Percentiles rank a stretch among this genome's conserved stretches.
Evolutionary conservation across 2,888 invertebrate genomes (phyloP).

Genomic region (Papilio protenor): DNA sequence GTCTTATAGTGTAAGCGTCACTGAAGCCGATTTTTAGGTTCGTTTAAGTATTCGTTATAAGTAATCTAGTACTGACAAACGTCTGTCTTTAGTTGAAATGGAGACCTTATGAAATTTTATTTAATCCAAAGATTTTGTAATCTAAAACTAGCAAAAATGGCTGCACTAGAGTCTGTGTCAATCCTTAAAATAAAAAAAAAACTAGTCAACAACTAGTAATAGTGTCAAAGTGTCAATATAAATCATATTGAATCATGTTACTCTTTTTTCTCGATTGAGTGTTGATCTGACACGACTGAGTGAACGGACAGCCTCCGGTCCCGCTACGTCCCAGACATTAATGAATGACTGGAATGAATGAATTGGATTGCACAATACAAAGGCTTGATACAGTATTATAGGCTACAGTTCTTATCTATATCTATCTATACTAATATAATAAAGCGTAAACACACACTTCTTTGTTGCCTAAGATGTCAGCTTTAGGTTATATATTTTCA

Average conservation of each 20-base stretch:
- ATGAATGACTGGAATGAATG: constrained; percentile 13
- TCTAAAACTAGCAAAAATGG: not conserved
- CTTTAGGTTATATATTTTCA: too few species aligned
- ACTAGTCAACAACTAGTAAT: not conserved
- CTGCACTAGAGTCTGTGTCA: not conserved
- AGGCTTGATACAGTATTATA: not conserved
- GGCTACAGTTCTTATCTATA: too few species aligned
- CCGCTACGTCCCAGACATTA: constrained; percentile 8
- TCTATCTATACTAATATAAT: too few species aligned
- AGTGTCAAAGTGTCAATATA: not conserved
- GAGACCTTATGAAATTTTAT: too few species aligned
- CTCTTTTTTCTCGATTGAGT: constrained; percentile 3
- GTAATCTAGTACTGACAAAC: too few species aligned
- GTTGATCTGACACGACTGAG: not conserved
- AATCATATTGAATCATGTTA: constrained; percentile 13
- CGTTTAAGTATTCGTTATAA: too few species aligned
- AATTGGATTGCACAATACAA: constrained; percentile 5
- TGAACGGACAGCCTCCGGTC: constrained; percentile 10
- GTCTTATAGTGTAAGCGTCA: too few species aligned
- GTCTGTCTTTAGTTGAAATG: too few species aligned
- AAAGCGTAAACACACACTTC: too few species aligned
- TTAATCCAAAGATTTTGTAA: too few species aligned
- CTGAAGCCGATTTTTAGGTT: too few species aligned
- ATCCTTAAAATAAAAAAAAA: not conserved
- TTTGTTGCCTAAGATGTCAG: too few species aligned